phyloP scores from a whole-genome alignment of 2,113 vertebrate species.

The Brachyistius frenatus region DNA sequence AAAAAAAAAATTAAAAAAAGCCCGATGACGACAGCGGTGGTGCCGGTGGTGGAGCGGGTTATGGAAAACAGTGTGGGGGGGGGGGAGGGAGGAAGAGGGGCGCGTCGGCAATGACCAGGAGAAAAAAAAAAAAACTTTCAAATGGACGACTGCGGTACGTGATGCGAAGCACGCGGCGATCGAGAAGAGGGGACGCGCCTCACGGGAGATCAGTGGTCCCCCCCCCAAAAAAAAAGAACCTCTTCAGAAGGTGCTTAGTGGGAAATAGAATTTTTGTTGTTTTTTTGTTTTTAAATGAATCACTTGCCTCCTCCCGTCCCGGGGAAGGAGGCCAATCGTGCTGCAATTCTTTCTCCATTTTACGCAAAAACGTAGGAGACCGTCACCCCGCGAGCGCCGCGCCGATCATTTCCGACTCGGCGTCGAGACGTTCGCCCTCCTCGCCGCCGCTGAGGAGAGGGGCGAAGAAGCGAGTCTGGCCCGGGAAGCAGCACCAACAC shows the following conservation, averaged over 20 bases:
- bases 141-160: background rate
- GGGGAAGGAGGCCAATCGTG: background rate
- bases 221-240: background rate
- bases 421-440: background rate
- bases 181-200: background rate
- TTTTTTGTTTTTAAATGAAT: no score
- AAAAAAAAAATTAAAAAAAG: conserved; percentile 58
- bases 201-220: background rate
- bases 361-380: background rate
- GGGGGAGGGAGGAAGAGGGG: background rate
- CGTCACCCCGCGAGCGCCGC: background rate
- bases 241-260: background rate
- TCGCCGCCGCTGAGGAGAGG: conserved; percentile 27
- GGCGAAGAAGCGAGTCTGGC: conserved; percentile 26
- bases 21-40: conserved; percentile 61
- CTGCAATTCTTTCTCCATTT: conserved; percentile 4
- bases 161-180: background rate
- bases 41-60: conserved; percentile 49
- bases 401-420: conserved; percentile 7
- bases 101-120: conserved; percentile 5
- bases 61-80: conserved; percentile 57
- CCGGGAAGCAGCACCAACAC: conserved; percentile 40
- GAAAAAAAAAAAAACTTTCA: conserved; percentile 14
- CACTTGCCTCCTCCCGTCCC: background rate
- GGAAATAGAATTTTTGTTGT: background rate